Base-by-base conservation (phyloP, 37 sponge, comb jelly and placozoan species). In the Lycopodina hypogea region DNA sequence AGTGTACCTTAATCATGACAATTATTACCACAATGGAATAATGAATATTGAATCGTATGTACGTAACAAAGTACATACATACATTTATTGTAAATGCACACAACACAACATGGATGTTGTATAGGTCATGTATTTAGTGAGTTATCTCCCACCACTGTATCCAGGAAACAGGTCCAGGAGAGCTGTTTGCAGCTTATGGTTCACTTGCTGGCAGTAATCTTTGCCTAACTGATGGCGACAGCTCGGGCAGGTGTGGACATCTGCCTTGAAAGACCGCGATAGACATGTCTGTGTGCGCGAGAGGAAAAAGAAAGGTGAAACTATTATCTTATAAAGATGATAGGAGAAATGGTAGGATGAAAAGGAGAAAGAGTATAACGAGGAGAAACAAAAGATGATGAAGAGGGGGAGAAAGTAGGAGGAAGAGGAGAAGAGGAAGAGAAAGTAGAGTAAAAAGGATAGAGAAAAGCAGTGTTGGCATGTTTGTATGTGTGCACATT, bases 121-220 rank as follows among this genome's bases (percentile, higher is more conserved):
- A n/a, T n/a, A n/a, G n/a, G n/a, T n/a, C n/a, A n/a, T n/a, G n/a
- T n/a, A n/a, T n/a, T n/a, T n/a, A n/a, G n/a, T n/a, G n/a, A n/a
- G 2, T 32, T 32, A 93, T 79, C 95, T 85, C n/a, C 95, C 95
- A 36, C 74, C 88, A 24, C 73, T 79, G 67, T 94, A 94, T 36
- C 91, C 91, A 33, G 95, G 95, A 65, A 94, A 94, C 23, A 94
- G 64, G 23, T 72, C 72, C 42, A 88, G 63, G 15, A 94, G 82
- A 24, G 82, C 69, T 17, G 24, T 42, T 58, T 90, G 83, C 21
- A 94, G 81, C 0, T 50, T 15, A n/a, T 71, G 56, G 68, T 94
- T 94, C 37, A 83, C 68, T 21, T 78, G 40, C 62, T 88, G 37
- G 51, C 2, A 3, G 51, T 76, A 86, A 14, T 83, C 81, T 26